Conservation (phyloP, 1,140 invertebrate species). For the Choristoneura fumiferana region DNA sequence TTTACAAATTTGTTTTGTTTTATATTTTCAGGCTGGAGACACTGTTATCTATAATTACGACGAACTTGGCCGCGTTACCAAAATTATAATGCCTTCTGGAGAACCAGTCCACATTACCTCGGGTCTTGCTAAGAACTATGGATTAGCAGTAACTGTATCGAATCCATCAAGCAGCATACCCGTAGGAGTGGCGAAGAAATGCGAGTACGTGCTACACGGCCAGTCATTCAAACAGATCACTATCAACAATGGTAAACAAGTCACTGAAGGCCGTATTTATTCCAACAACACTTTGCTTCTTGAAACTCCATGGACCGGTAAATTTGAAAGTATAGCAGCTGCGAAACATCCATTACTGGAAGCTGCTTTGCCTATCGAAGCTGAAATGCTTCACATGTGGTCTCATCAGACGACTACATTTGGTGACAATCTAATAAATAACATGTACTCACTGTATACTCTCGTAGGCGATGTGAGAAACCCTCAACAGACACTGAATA, state of each 20-base stretch:
- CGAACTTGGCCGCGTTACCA: slow-evolving; percentile 88
- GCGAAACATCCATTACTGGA: slow-evolving; percentile 92
- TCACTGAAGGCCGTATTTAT: slow-evolving; percentile 85
- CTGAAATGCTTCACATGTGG: slow-evolving; percentile 94
- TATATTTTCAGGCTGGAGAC: slow-evolving; percentile 84
- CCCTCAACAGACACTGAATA: slow-evolving; percentile 88
- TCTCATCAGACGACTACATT: slow-evolving; percentile 87
- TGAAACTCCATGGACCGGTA: slow-evolving; percentile 84
- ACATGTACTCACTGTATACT: slow-evolving; percentile 89
- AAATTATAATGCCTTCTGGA: slow-evolving; percentile 93
- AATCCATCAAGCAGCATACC: slow-evolving; percentile 72
- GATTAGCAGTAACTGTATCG: slow-evolving; percentile 85
- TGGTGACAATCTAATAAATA: slow-evolving; percentile 86
- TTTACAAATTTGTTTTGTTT: slow-evolving; percentile 31
- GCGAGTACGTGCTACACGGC: slow-evolving; percentile 78
- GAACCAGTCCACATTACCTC: slow-evolving; percentile 90
- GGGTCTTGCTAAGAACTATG: slow-evolving; percentile 85
- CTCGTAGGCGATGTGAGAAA: slow-evolving; percentile 90
- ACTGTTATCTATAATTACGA: slow-evolving; percentile 95
- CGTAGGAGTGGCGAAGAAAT: slow-evolving; percentile 78
- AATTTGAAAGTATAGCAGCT: slow-evolving; percentile 85
- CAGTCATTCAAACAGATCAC: slow-evolving; percentile 79
- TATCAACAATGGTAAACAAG: slow-evolving; percentile 81
- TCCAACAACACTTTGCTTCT: slow-evolving; percentile 88
- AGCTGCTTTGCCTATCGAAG: slow-evolving; percentile 92